Evolutionary conservation across 2,113 vertebrate genomes (phyloP), one percentile per base, ranked within the genome.

Genomic region (Alethe castanea): DNA sequence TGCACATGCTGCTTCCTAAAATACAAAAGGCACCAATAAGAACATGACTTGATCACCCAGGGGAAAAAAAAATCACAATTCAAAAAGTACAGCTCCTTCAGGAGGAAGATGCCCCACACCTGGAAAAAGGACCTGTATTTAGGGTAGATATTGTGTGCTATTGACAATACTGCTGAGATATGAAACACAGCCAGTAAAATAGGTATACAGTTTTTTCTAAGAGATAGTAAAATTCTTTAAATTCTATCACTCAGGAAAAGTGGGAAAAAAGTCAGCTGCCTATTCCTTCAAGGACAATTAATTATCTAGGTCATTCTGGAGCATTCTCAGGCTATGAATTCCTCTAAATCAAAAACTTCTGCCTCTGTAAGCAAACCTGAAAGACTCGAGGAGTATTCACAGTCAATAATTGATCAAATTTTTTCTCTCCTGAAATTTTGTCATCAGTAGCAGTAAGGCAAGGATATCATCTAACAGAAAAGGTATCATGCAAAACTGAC

Each of bases 1-100:
- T 9, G 98, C 98, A 97, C 99, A 99, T 98, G 98, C 95, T 96
- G 98, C 98, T 97, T 98, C 98, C 99, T 99, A 67, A 42, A 97
- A 95, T 38, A 95, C 23, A 94, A 88, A 66, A 85, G 31, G 40
- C 31, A 67, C 19, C 77, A 90, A 69, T 16, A 60, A 78, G 79
- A n/a, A 33, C 25, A 78, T 45, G 29, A 66, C 60, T 26, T 62
- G 53, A 84, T 77, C n/a, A 50, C 24, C 8, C 20, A 67, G 31
- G 17, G 11, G 31, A 8, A 25, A 67, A 69, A 44, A 53, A 54
- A 24, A 19, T 26, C 20, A 81, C 18, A 47, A 16, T 65, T 26
- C 12, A 70, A 57, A 53, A 88, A n/a, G 16, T 26, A 24, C 45
- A 67, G 3, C 5, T 50, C 17, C 19, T 22, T 60, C 38, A 65